phyloP scores from a whole-genome alignment of 2,797 vertebrate species.

The Peromyscus attwateri region DNA sequence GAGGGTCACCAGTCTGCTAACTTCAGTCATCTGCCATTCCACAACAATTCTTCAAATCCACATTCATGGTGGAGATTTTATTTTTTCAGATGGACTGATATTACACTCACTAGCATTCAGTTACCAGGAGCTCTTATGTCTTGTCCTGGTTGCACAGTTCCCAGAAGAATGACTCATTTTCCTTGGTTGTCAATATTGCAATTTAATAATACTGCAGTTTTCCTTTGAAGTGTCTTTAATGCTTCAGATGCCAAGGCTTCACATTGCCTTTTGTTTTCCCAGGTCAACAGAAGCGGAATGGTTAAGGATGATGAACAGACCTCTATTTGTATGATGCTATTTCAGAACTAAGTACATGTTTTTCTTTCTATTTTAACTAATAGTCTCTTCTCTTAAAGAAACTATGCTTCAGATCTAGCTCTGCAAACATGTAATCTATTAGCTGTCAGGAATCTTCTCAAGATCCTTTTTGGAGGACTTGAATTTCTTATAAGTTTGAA shows the following conservation, averaged over 20 bases:
- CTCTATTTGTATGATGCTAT: background rate
- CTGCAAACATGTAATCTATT: background rate
- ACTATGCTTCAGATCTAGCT: background rate
- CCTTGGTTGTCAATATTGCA: background rate
- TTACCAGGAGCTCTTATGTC: background rate
- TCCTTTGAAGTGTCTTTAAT: background rate
- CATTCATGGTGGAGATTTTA: background rate
- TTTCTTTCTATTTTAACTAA: background rate
- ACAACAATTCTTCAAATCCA: background rate
- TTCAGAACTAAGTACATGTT: background rate
- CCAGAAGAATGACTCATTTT: too few species aligned
- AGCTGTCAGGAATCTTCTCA: background rate
- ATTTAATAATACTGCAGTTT: fast-evolving
- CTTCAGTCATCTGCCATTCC: background rate
- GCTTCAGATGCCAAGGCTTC: background rate
- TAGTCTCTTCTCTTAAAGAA: background rate
- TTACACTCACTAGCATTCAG: background rate
- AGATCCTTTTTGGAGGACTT: background rate
- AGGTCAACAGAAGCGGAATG: background rate
- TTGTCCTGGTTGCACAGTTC: background rate
- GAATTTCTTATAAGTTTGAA: background rate
- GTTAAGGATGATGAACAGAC: background rate
- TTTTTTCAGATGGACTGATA: background rate
- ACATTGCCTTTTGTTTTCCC: background rate
- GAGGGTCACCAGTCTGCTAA: background rate